Evolutionary conservation across 2,113 vertebrate species (phyloP).

Genomic region (Phoenicopterus ruber): DNA sequence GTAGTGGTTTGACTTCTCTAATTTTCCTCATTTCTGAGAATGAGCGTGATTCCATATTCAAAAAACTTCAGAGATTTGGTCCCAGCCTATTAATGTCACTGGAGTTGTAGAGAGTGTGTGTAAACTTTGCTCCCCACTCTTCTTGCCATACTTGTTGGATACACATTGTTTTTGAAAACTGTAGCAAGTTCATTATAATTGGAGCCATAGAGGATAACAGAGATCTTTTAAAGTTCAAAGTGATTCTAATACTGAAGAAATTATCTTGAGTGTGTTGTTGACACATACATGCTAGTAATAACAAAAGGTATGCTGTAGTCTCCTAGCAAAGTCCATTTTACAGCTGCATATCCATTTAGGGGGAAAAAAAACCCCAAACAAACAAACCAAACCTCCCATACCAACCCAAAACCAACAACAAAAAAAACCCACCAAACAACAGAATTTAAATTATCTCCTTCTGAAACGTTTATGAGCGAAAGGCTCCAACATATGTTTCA

Average conservation of each 20-base stretch:
- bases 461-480: neutral
- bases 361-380: neutral
- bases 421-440: fast-evolving
- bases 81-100: neutral
- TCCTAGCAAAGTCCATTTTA: neutral
- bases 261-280: neutral
- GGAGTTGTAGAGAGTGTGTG: neutral
- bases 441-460: neutral
- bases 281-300: neutral
- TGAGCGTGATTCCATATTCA: neutral
- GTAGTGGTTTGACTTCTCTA: neutral
- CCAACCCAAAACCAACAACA: neutral
- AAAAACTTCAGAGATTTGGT: neutral
- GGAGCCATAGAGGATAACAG: neutral
- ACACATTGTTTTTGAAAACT: neutral
- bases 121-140: neutral
- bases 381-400: neutral
- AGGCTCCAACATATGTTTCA: neutral
- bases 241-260: neutral
- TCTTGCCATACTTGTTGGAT: neutral
- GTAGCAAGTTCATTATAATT: neutral
- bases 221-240: neutral
- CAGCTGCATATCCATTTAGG: fast-evolving
- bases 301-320: neutral
- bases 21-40: neutral